These are phyloP conservation scores for Pissodes strobi DNA, from an alignment of 1,140 invertebrate species.

Conservation along the genomic window DNA sequence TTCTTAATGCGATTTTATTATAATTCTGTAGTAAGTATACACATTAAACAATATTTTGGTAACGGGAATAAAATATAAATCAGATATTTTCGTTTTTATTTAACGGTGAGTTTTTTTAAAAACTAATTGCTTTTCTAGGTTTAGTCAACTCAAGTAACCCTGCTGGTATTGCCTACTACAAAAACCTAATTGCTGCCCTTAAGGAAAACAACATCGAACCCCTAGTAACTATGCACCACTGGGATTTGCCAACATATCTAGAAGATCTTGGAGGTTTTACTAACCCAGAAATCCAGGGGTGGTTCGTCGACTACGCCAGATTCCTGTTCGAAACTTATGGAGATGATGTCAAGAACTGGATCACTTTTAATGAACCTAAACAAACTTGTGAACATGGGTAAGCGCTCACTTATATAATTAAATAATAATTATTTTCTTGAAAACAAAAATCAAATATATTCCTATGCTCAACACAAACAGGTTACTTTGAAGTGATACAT, in stretches of 20 bases:
- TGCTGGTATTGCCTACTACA: conserved; percentile 29
- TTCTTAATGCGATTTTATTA: too few relatives aligned
- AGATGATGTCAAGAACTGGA: conserved; percentile 67
- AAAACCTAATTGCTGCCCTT: conserved; percentile 45
- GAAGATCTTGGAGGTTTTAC: conserved; percentile 61
- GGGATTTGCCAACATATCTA: conserved; percentile 53
- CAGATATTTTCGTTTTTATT: too few relatives aligned
- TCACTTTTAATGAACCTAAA: conserved; percentile 76
- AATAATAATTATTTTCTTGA: too few relatives aligned
- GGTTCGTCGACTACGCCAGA: conserved; percentile 53
- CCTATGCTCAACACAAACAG: too few relatives aligned
- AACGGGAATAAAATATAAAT: too few relatives aligned
- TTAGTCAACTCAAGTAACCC: conserved; percentile 16
- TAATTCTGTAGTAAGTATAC: too few relatives aligned
- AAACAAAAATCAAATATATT: too few relatives aligned
- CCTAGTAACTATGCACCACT: conserved; percentile 59
- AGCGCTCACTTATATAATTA: too few relatives aligned
- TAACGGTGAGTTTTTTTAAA: too few relatives aligned
- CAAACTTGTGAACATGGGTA: conserved; percentile 59
- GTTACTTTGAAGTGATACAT: too few relatives aligned
- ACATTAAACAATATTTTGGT: too few relatives aligned
- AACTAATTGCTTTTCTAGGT: background rate
- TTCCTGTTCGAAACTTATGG: conserved; percentile 61
- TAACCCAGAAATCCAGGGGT: conserved; percentile 50
- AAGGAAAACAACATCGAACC: conserved; percentile 58